Evolutionary conservation across 2,797 vertebrate species (phyloP).

Genomic region (Holocentrus rufus): DNA sequence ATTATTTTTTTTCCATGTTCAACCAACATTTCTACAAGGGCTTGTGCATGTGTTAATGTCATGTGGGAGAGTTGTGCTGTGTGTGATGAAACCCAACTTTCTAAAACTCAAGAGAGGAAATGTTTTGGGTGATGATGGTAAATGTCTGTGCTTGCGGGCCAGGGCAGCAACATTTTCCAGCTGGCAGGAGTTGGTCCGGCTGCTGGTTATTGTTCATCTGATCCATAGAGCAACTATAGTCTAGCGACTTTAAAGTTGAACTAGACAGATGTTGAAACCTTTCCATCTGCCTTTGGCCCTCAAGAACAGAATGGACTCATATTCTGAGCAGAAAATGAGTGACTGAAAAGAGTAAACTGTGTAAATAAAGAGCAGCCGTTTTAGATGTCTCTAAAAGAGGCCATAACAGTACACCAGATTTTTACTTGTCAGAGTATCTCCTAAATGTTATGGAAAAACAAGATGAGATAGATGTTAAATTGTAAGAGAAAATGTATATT

Average conservation of each 20-base stretch:
- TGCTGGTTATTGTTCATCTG: constrained; percentile 54
- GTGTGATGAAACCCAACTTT: constrained; percentile 53
- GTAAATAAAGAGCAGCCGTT: constrained; percentile 84
- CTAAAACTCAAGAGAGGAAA: constrained; percentile 47
- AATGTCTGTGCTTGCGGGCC: constrained; percentile 76
- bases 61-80: constrained; percentile 53
- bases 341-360: constrained; percentile 70
- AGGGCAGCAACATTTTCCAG: constrained; percentile 57
- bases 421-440: constrained; percentile 83
- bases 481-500: constrained; percentile 86
- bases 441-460: constrained; percentile 78
- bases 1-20: constrained; percentile 42
- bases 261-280: constrained; percentile 55
- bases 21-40: constrained; percentile 70
- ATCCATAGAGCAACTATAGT: constrained; percentile 55
- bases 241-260: constrained; percentile 57
- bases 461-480: constrained; percentile 84
- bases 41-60: constrained; percentile 64
- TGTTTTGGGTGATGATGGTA: constrained; percentile 62
- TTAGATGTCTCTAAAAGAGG: constrained; percentile 87
- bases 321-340: constrained; percentile 62
- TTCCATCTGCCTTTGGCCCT: constrained; percentile 66
- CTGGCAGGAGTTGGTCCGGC: constrained; percentile 57
- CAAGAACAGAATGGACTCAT: constrained; percentile 68
- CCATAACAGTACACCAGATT: constrained; percentile 82